Evolutionary conservation across 2,113 vertebrate genomes (phyloP).

Genomic region (Tauraco erythrolophus): DNA sequence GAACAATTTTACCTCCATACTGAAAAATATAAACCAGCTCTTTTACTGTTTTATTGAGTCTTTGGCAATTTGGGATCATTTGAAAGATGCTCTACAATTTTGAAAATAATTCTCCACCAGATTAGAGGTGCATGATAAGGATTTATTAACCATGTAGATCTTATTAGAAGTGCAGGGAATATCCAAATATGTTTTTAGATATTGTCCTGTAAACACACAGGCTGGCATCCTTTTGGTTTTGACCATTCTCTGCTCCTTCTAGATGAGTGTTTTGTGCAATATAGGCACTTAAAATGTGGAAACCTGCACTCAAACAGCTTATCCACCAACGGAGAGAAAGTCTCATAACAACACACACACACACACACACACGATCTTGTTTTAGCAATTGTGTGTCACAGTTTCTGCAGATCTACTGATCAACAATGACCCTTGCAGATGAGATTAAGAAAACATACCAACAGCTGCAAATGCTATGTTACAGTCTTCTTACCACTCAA

Average conservation of each 20-base stretch:
- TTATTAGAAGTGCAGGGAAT: neutral
- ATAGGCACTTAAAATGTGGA: neutral
- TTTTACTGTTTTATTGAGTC: neutral
- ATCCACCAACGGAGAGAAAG: neutral
- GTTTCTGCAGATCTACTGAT: neutral
- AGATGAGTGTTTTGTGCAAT: neutral
- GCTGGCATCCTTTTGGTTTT: neutral
- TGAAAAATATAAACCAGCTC: neutral
- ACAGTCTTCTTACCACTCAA: neutral
- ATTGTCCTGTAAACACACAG: neutral
- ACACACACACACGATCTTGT: neutral
- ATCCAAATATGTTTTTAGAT: neutral
- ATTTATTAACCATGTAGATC: neutral
- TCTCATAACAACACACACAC: no score
- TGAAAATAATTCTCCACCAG: neutral
- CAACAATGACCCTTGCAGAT: neutral
- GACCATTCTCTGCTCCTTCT: neutral
- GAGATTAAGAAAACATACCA: neutral
- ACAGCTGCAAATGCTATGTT: neutral
- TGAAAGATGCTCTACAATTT: neutral
- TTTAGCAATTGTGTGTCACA: neutral
- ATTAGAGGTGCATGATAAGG: neutral
- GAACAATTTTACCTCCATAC: constrained; percentile 21
- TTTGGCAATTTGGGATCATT: neutral
- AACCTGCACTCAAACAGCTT: neutral